Evolutionary conservation across 2,113 vertebrate species (phyloP).

Genomic region (Brachionichthys hirsutus): DNA sequence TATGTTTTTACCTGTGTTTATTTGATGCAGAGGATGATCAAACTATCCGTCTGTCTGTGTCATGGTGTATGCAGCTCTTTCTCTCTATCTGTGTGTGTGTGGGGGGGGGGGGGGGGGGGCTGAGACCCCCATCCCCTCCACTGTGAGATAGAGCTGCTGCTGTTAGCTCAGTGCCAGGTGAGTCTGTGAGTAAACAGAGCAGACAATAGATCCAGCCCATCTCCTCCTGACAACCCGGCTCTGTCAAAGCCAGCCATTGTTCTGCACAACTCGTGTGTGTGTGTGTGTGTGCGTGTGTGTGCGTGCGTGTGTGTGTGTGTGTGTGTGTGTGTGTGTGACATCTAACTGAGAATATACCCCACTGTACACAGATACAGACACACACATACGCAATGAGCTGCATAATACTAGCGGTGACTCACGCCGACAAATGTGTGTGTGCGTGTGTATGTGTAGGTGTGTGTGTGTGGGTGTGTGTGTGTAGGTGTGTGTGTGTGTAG

Average conservation of each 20-base stretch:
- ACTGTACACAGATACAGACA: slow-evolving; percentile 28
- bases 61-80: neutral
- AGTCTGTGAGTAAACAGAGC: slow-evolving; percentile 74
- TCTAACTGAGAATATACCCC: slow-evolving; percentile 30
- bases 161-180: slow-evolving; percentile 78
- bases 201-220: slow-evolving; percentile 75
- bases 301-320: slow-evolving; percentile 6
- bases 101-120: slow-evolving; percentile 51
- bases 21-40: neutral
- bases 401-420: slow-evolving; percentile 19
- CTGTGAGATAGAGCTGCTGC: slow-evolving; percentile 70
- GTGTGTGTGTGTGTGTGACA: slow-evolving; percentile 1
- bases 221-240: slow-evolving; percentile 63
- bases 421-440: neutral
- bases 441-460: slow-evolving; percentile 14
- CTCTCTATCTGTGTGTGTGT: slow-evolving; percentile 21
- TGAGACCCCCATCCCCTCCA: slow-evolving; percentile 51
- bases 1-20: neutral
- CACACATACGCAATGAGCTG: neutral
- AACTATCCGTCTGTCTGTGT: neutral
- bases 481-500: slow-evolving; percentile 5
- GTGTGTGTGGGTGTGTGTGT: neutral
- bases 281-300: slow-evolving; percentile 35
- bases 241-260: slow-evolving; percentile 70
- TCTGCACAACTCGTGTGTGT: slow-evolving; percentile 34